Conservation (phyloP, 1,140 invertebrate species). For the Drosophila seguyi region DNA sequence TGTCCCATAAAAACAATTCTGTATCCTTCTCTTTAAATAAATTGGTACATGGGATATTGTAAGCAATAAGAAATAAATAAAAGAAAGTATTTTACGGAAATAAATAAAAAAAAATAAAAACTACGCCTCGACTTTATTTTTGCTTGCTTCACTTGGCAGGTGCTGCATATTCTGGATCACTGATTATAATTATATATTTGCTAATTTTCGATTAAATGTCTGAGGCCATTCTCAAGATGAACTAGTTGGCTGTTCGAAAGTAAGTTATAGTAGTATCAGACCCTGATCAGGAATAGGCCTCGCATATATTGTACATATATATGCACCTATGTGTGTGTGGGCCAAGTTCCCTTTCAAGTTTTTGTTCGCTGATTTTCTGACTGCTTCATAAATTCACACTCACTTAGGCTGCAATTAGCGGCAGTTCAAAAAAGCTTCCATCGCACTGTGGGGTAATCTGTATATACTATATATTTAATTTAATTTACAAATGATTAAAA, state of each 20-base stretch:
- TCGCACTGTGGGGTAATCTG: neutral
- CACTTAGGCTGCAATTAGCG: constrained; percentile 57
- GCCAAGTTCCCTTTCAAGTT: constrained; percentile 39
- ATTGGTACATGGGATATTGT: neutral
- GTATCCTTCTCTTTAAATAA: neutral
- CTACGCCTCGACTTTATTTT: neutral
- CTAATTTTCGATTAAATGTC: constrained; percentile 38
- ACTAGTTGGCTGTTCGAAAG: constrained; percentile 55
- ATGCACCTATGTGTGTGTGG: neutral
- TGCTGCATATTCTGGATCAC: constrained; percentile 24
- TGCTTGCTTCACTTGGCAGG: neutral
- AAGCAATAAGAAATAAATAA: neutral
- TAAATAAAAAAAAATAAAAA: no score
- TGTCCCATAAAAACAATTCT: no score
- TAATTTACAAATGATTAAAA: no score
- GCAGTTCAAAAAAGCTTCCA: constrained; percentile 43
- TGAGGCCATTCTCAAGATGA: constrained; percentile 71
- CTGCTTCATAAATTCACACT: constrained; percentile 70
- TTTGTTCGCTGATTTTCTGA: constrained; percentile 50
- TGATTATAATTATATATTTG: constrained; percentile 41
- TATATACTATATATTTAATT: no score
- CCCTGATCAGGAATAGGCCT: constrained; percentile 64
- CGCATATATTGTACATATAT: constrained; percentile 1
- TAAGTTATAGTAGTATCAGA: constrained; percentile 36
- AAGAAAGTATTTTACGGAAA: neutral